Conservation (phyloP, 2,888 invertebrate genomes). For the Acanthosoma haemorrhoidale region DNA sequence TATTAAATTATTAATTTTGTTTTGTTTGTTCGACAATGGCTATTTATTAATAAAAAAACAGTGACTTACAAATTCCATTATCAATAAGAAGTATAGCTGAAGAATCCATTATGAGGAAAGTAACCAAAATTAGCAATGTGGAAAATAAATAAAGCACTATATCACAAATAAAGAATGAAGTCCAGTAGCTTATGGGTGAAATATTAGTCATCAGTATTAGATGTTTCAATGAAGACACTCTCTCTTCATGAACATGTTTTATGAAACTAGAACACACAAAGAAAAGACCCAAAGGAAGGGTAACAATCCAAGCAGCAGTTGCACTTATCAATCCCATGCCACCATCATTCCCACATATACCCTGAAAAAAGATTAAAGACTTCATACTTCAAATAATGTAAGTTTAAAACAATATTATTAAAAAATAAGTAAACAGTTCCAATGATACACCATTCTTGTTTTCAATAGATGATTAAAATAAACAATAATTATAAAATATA, state of each 20-base stretch:
- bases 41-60: too few species aligned
- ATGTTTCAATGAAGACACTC: conserved; percentile 57
- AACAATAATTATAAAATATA: too few species aligned
- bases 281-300: conserved; percentile 44
- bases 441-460: too few species aligned
- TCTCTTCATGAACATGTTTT: conserved; percentile 59
- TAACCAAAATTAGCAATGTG: neutral
- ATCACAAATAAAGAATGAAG: conserved; percentile 56
- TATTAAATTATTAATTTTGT: too few species aligned
- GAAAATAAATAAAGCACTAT: conserved; percentile 43
- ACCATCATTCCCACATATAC: conserved; percentile 25
- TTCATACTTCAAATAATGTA: too few species aligned
- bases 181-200: conserved; percentile 58
- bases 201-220: conserved; percentile 64
- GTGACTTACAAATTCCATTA: conserved; percentile 2
- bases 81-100: neutral
- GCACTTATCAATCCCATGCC: neutral
- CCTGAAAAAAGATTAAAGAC: conserved; percentile 24
- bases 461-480: too few species aligned
- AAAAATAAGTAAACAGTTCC: too few species aligned
- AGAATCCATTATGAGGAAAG: neutral
- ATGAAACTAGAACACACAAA: conserved; percentile 53
- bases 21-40: too few species aligned
- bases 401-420: too few species aligned
- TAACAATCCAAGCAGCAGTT: conserved; percentile 23